Base-by-base conservation (phyloP, 2,888 invertebrate species). In the Eupeodes latifasciatus region DNA sequence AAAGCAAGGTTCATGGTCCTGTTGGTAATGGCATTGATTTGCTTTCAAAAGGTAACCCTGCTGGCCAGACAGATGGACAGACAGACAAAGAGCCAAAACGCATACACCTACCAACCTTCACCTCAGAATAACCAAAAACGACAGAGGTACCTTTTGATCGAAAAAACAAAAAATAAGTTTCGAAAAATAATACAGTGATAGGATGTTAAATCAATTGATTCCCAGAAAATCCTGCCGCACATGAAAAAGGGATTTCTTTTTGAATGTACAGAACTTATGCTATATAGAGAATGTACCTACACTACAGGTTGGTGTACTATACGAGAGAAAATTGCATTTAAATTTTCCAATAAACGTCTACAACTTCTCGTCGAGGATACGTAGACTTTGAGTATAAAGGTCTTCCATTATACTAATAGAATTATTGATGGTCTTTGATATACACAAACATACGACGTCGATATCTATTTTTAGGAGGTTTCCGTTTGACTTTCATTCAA, bases 21-120 rank as follows among this genome's bases (percentile, higher is more conserved):
- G 47, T 76, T 81, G 66, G 72, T 74, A 81, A 47, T 86, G 82
- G 78, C 86, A 79, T 82, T 75, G 86, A 79, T 85, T 81, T 85
- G 40, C 72, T 12, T 67, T 81, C 40, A 66, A 81, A 85, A 72
- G 16, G 53, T 72, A 81, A 34, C 62, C 71, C 34, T 11, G 44
- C 61, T 61, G 61, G 81, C 59, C 66, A 84, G 80, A 59, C 80
- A 66, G 66, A 55, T 55, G 14, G 55, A 55, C 55, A 36, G 14
- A 55, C 78, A 67, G 62, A 12, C 83, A 55, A 49, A 78, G 67
- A 61, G 5, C 53, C 61, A 67, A 19, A 5, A 9, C 0, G 36
- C 53, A 77, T 51, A 72, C 83, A 66, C 47, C 10, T 69, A 55
- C 34, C 47, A 16, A 76, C n/a, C 55, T 44, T 34, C 40, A 14